Evolutionary conservation across 2,113 vertebrate genomes (phyloP).

Genomic region (Myanophis thanlyinensis): DNA sequence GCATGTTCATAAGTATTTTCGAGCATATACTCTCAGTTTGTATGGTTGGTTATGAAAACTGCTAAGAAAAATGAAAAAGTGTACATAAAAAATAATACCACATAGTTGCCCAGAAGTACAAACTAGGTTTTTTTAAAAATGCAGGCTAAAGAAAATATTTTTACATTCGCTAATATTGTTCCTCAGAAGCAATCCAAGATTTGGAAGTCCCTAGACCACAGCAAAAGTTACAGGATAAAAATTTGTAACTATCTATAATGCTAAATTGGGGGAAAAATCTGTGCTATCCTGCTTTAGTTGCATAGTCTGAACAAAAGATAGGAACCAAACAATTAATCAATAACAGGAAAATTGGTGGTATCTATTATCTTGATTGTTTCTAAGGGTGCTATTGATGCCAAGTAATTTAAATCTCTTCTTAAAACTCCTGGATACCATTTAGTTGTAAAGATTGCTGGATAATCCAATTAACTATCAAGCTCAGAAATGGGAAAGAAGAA

Average conservation of each 20-base stretch:
- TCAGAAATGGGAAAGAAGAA: background rate
- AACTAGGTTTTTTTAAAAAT: background rate
- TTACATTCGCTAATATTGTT: background rate
- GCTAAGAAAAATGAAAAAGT: background rate
- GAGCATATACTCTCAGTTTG: background rate
- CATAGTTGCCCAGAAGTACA: background rate
- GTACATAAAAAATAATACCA: background rate
- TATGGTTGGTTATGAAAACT: background rate
- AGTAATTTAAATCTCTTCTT: background rate
- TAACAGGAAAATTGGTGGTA: background rate
- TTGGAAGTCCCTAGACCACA: background rate
- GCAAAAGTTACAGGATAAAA: background rate
- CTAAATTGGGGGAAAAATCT: background rate
- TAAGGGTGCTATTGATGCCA: background rate
- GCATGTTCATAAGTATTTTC: background rate
- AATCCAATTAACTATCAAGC: slow-evolving; percentile 9
- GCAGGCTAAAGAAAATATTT: background rate
- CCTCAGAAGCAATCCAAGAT: background rate
- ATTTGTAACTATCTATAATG: too few species aligned
- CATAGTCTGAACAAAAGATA: background rate
- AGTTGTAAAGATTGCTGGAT: background rate
- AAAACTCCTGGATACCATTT: background rate
- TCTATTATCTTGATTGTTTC: slow-evolving; percentile 15
- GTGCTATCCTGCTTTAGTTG: background rate
- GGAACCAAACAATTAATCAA: slow-evolving; percentile 2